phyloP scores from a whole-genome alignment of 2,888 invertebrate genomes.

The Aethes cnicana region DNA sequence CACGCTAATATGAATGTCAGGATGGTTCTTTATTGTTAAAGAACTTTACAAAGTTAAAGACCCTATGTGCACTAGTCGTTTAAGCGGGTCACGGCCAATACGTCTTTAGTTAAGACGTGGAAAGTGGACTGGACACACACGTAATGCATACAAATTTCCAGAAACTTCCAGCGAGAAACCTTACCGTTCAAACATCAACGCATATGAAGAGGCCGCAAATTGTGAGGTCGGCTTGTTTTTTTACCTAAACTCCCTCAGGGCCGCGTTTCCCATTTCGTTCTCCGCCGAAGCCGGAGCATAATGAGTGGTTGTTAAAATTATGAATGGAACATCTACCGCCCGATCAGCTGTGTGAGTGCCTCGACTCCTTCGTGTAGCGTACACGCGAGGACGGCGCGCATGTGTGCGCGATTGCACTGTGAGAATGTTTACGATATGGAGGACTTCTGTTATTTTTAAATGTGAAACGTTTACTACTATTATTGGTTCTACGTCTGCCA shows the following conservation, averaged over 20 bases:
- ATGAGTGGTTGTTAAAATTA: constrained; percentile 79
- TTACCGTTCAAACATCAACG: constrained; percentile 11
- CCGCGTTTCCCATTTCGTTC: constrained; percentile 56
- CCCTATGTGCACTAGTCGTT: too few species aligned
- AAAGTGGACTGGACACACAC: not conserved
- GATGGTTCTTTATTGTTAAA: too few species aligned
- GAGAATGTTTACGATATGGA: constrained; percentile 28
- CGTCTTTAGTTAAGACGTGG: too few species aligned
- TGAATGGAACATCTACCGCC: constrained; percentile 73
- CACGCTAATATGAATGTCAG: too few species aligned
- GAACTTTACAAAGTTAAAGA: too few species aligned
- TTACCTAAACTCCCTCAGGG: constrained; percentile 54
- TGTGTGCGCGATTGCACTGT: constrained; percentile 18
- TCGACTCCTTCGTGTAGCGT: constrained; percentile 17
- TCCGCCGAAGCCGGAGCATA: constrained; percentile 54
- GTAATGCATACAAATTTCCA: not conserved
- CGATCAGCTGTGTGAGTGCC: constrained; percentile 45
- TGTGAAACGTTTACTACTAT: constrained; percentile 12
- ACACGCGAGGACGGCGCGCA: constrained; percentile 10
- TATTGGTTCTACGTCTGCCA: constrained; percentile 4
- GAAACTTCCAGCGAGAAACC: constrained; percentile 1
- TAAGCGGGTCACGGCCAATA: too few species aligned
- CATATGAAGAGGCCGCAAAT: constrained; percentile 44
- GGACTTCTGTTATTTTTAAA: constrained; percentile 36
- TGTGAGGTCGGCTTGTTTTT: too few species aligned